These are phyloP conservation scores for Ips typographus DNA, from an alignment of 1,140 invertebrate genomes.

Conservation along the genomic window DNA sequence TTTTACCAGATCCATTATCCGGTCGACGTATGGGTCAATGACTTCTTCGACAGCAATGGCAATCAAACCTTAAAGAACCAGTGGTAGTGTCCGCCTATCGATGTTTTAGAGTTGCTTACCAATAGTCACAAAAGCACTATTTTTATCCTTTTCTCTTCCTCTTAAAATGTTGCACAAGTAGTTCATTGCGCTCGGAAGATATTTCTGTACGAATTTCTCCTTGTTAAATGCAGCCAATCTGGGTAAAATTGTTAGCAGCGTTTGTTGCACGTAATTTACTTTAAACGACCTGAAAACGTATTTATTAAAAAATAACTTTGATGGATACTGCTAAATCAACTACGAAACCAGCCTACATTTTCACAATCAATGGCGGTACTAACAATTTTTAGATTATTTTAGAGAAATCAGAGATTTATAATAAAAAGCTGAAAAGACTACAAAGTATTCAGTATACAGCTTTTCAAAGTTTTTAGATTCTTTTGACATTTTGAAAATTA, in stretches of 20 bases:
- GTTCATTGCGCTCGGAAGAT: constrained; percentile 74
- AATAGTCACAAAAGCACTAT: constrained; percentile 84
- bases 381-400: no score
- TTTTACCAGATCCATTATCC: constrained; percentile 87
- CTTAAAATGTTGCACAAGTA: constrained; percentile 77
- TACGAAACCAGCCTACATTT: no score
- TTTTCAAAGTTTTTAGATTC: no score
- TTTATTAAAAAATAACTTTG: no score
- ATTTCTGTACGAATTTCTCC: constrained; percentile 75
- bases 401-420: no score
- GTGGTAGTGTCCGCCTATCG: neutral
- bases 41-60: constrained; percentile 85
- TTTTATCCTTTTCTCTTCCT: constrained; percentile 79
- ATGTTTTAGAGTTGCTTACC: constrained; percentile 48
- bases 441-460: no score
- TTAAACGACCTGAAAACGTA: constrained; percentile 49
- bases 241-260: constrained; percentile 86
- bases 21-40: constrained; percentile 77
- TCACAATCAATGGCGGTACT: no score
- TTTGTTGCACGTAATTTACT: constrained; percentile 83
- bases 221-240: constrained; percentile 91
- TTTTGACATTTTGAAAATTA: no score
- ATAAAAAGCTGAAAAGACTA: no score
- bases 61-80: constrained; percentile 62
- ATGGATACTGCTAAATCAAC: no score